phyloP scores from a whole-genome alignment of 1,140 invertebrate species.

The Danaus plexippus region DNA sequence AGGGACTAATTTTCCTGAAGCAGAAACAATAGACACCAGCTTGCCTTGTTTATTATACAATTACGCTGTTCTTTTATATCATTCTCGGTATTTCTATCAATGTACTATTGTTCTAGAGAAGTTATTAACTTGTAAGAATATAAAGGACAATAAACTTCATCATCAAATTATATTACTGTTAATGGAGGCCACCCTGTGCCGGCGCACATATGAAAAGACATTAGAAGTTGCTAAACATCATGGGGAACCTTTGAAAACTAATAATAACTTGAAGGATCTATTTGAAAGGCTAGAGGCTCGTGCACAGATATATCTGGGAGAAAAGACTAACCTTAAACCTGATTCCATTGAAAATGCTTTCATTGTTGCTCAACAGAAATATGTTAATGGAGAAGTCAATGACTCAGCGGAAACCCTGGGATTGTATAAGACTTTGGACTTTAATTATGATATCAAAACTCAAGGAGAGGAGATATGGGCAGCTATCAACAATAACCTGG shows the following conservation, averaged over 20 bases:
- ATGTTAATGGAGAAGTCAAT: conserved; percentile 72
- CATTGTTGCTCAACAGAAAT: conserved; percentile 73
- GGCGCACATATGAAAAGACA: conserved; percentile 56
- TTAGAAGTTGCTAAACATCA: conserved; percentile 51
- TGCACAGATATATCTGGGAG: conserved; percentile 68
- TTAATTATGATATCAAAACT: conserved; percentile 53
- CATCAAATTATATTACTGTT: conserved; percentile 66
- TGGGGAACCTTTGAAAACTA: conserved; percentile 41
- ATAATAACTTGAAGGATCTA: conserved; percentile 49
- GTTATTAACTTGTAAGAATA: conserved; percentile 44
- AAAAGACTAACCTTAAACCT: conserved; percentile 64
- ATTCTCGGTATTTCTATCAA: conserved; percentile 82
- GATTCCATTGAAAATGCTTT: conserved; percentile 64
- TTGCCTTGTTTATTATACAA: conserved; percentile 79
- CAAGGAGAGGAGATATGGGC: conserved; percentile 72
- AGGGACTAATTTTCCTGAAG: conserved; percentile 69
- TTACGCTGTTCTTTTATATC: conserved; percentile 86
- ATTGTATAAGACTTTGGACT: conserved; percentile 63
- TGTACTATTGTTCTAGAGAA: conserved; percentile 82
- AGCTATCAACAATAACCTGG: conserved; percentile 92
- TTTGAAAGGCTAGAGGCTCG: conserved; percentile 67
- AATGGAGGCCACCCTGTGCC: conserved; percentile 60
- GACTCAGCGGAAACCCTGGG: conserved; percentile 71
- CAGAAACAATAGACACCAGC: conserved; percentile 65
- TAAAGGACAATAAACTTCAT: conserved; percentile 57